Percentiles rank a stretch among this genome's conserved stretches.
Evolutionary conservation across 2,888 invertebrate genomes (phyloP).

Genomic region (Lasioglossum marginatum): DNA sequence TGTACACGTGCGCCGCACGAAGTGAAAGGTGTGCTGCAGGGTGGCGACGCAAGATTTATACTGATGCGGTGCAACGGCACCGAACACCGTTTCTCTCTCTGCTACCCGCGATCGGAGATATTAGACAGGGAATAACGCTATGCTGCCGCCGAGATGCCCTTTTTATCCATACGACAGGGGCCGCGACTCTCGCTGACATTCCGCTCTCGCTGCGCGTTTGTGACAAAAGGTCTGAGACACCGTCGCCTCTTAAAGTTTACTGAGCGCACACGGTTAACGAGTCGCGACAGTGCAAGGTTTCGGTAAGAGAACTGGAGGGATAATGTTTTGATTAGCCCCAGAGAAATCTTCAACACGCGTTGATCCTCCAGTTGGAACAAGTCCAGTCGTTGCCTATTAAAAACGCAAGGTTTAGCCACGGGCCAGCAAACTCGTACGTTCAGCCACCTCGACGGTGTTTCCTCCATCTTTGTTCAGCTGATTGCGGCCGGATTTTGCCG

Average conservation of each 20-base stretch:
- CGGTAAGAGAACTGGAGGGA: not conserved
- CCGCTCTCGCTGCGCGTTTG: constrained; percentile 19
- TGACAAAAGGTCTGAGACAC: constrained; percentile 11
- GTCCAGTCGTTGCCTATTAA: not conserved
- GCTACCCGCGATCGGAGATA: constrained; percentile 61
- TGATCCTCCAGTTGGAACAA: not conserved
- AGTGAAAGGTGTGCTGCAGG: constrained; percentile 73
- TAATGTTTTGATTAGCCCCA: not conserved
- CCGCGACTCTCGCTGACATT: constrained; percentile 53
- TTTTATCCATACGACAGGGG: constrained; percentile 46
- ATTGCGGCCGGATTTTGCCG: not conserved
- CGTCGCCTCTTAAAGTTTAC: constrained; percentile 10
- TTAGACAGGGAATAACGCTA: constrained; percentile 58
- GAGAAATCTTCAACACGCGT: not conserved
- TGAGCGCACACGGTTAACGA: not conserved
- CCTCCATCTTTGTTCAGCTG: not conserved
- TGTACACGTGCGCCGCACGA: constrained; percentile 68
- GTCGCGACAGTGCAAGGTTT: not conserved
- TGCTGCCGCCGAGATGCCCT: constrained; percentile 48
- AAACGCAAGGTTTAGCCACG: not conserved
- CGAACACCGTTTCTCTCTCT: not conserved
- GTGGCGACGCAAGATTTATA: constrained; percentile 11
- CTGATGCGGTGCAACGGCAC: constrained; percentile 3
- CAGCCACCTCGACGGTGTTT: not conserved
- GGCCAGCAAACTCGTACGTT: not conserved